Evolutionary conservation across 2,888 invertebrate species (phyloP).

Genomic region (Callinectes sapidus): DNA sequence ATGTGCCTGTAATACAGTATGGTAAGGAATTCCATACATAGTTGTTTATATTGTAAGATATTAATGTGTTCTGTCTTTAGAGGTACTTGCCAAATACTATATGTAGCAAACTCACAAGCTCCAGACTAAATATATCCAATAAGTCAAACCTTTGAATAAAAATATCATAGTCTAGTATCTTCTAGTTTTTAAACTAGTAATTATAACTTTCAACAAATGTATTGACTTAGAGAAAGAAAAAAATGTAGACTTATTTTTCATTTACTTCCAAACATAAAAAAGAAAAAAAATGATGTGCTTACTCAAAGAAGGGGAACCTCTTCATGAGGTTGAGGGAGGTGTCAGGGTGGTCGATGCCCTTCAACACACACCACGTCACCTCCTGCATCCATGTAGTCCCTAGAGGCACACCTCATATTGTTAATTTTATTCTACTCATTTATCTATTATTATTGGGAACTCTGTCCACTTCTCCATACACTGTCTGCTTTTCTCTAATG

Average conservation of each 20-base stretch:
- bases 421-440: neutral
- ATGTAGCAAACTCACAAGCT: too few species aligned
- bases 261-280: neutral
- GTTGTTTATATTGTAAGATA: neutral
- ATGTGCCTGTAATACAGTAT: neutral
- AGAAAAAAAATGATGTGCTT: conserved; percentile 9
- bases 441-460: neutral
- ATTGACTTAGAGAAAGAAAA: neutral
- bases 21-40: neutral
- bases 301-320: conserved; percentile 70
- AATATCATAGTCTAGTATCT: neutral
- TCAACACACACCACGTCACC: conserved; percentile 68
- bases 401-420: conserved; percentile 20
- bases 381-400: conserved; percentile 72
- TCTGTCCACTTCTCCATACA: too few species aligned
- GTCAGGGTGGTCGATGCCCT: conserved; percentile 43
- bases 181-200: neutral
- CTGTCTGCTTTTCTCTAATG: too few species aligned
- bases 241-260: neutral
- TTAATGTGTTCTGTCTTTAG: neutral
- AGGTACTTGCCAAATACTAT: neutral
- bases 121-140: neutral
- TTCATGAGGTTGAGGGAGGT: conserved; percentile 42
- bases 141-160: neutral
- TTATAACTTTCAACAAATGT: neutral